phyloP scores from a whole-genome alignment of 2,797 vertebrate species.

The Gallirallus australis region DNA sequence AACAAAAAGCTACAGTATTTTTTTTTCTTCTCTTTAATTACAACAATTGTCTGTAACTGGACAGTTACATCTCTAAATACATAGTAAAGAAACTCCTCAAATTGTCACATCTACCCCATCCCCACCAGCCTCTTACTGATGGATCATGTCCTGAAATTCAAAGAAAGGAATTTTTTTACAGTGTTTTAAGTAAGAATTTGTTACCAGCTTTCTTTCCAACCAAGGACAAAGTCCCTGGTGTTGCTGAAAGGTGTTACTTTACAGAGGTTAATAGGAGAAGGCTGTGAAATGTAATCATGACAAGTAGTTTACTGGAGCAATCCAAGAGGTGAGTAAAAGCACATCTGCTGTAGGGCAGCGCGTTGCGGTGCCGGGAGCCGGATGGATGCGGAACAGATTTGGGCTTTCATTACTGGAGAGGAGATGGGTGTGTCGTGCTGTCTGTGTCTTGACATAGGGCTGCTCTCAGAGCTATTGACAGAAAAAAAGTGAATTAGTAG shows the following conservation, averaged over 20 bases:
- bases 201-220: neutral
- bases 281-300: neutral
- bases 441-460: neutral
- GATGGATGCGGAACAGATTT: neutral
- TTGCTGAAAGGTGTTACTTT: neutral
- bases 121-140: neutral
- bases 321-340: neutral
- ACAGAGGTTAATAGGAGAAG: neutral
- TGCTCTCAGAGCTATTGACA: neutral
- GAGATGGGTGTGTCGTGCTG: accelerated
- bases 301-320: neutral
- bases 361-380: accelerated
- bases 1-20: neutral
- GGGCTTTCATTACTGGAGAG: neutral
- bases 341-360: accelerated
- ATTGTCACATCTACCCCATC: neutral
- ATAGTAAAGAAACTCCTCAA: neutral
- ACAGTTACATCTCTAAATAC: neutral
- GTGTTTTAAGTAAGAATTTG: neutral
- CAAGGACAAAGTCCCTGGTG: neutral
- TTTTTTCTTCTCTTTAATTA: neutral
- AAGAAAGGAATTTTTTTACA: neutral
- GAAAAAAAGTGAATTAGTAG: neutral
- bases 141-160: neutral
- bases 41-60: neutral